Percentiles rank a stretch among this genome's conserved stretches.
These are phyloP conservation scores for Drosophila lowei DNA, from an alignment of 1,140 invertebrate species.

Conservation along the genomic window DNA sequence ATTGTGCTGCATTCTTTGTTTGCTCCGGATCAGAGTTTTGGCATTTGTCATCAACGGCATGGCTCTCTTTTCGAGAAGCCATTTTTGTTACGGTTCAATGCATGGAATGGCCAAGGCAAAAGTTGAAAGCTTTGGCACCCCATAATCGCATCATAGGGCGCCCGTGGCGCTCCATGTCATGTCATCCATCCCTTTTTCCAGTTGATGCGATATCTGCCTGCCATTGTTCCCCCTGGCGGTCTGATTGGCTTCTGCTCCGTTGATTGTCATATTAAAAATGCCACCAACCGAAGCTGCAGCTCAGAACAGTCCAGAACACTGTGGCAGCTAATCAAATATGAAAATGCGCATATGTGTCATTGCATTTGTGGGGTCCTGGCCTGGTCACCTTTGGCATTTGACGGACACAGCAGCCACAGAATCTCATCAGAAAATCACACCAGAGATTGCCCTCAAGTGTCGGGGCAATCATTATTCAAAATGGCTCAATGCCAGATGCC, in stretches of 20 bases:
- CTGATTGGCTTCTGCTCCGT: conserved; percentile 58
- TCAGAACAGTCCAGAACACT: not conserved
- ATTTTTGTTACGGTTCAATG: conserved; percentile 61
- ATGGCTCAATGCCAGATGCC: conserved; percentile 32
- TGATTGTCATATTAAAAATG: conserved; percentile 66
- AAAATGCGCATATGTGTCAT: conserved; percentile 22
- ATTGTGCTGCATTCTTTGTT: conserved; percentile 77
- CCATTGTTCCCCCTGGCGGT: conserved; percentile 40
- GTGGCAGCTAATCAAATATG: conserved; percentile 40
- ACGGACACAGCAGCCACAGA: conserved; percentile 6
- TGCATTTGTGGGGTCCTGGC: not conserved
- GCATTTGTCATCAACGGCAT: conserved; percentile 44
- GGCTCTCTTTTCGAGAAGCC: not conserved
- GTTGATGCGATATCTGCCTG: conserved; percentile 35
- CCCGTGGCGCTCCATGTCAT: conserved; percentile 33
- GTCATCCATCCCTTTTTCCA: conserved; percentile 58
- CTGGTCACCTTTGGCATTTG: conserved; percentile 57
- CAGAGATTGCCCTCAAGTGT: conserved; percentile 15
- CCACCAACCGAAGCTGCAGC: not conserved
- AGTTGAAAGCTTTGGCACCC: conserved; percentile 33
- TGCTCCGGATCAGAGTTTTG: conserved; percentile 8
- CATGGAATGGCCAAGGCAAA: conserved; percentile 41
- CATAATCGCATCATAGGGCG: conserved; percentile 66
- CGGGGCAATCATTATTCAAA: conserved; percentile 38
- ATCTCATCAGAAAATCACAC: conserved; percentile 12